A percentile compares a stretch with the other conserved stretches of the same genome.
These are phyloP conservation scores for Dendrocincla fuliginosa DNA, from an alignment of 2,797 vertebrate species.

Conservation along the genomic window DNA sequence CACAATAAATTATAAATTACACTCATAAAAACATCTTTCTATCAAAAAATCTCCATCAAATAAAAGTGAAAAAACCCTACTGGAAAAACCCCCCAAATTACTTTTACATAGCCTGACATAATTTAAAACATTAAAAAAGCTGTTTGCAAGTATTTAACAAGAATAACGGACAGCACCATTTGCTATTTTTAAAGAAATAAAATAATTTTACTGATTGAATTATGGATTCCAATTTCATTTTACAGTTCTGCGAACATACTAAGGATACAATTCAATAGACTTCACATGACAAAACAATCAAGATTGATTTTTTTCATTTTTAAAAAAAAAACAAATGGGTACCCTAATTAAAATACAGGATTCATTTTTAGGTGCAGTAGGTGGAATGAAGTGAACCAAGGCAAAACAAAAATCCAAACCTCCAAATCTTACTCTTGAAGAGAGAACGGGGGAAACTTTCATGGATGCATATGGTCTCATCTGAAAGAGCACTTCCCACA, in stretches of 20 bases:
- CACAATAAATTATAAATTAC: not conserved
- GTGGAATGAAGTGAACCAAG: conserved; percentile 12
- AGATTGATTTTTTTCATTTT: not conserved
- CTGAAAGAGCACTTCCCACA: conserved; percentile 62
- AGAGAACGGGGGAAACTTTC: conserved; percentile 42
- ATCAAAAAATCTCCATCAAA: not conserved
- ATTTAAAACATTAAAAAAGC: not conserved
- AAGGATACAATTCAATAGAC: not conserved
- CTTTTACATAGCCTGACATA: not conserved
- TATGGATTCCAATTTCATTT: not conserved
- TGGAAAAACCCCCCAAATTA: not conserved
- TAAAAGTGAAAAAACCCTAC: not conserved
- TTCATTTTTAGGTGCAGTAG: conserved; percentile 42
- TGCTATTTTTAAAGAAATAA: not conserved
- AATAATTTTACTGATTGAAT: not conserved
- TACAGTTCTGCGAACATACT: not conserved
- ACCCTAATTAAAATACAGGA: conserved; percentile 1
- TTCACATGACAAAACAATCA: not conserved
- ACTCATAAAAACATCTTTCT: not conserved
- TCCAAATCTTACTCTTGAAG: conserved; percentile 15
- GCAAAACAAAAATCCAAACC: conserved; percentile 38
- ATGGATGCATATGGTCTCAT: conserved; percentile 37
- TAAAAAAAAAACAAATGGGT: not conserved
- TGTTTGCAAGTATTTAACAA: not conserved
- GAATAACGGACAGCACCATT: not conserved